These are phyloP conservation scores for Caenorhabditis becei DNA, from an alignment of 2,888 invertebrate genomes.

Conservation along the genomic window DNA sequence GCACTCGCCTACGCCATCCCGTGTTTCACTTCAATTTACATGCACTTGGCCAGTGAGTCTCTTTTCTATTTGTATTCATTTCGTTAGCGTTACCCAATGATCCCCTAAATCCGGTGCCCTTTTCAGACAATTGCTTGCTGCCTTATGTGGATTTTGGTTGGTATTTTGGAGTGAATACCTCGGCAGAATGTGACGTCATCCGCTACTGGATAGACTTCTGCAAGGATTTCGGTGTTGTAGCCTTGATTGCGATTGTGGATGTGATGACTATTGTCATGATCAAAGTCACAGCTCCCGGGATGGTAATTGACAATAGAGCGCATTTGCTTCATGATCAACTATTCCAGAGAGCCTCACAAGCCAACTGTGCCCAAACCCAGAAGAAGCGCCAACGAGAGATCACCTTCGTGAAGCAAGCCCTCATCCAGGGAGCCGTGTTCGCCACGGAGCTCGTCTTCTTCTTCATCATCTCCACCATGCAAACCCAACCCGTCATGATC, in stretches of 20 bases:
- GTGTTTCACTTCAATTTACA: constrained; percentile 58
- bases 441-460: constrained; percentile 54
- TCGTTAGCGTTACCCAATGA: neutral
- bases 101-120: neutral
- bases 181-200: constrained; percentile 54
- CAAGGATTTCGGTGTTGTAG: constrained; percentile 56
- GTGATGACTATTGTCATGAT: constrained; percentile 55
- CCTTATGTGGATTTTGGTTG: constrained; percentile 58
- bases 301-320: constrained; percentile 26
- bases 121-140: constrained; percentile 56
- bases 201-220: constrained; percentile 53
- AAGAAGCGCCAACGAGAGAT: constrained; percentile 48
- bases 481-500: constrained; percentile 40
- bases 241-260: constrained; percentile 44
- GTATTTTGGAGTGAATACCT: constrained; percentile 60
- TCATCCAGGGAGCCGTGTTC: constrained; percentile 50
- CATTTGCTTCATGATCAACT: no score
- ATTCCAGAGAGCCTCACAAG: constrained; percentile 32
- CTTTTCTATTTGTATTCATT: neutral
- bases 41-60: constrained; percentile 54
- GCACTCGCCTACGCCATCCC: constrained; percentile 54
- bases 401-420: constrained; percentile 54
- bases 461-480: constrained; percentile 53
- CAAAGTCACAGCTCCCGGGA: constrained; percentile 35
- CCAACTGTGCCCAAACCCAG: constrained; percentile 34